Conservation (phyloP, 2,113 vertebrate genomes). For the Phyllopteryx taeniolatus region DNA sequence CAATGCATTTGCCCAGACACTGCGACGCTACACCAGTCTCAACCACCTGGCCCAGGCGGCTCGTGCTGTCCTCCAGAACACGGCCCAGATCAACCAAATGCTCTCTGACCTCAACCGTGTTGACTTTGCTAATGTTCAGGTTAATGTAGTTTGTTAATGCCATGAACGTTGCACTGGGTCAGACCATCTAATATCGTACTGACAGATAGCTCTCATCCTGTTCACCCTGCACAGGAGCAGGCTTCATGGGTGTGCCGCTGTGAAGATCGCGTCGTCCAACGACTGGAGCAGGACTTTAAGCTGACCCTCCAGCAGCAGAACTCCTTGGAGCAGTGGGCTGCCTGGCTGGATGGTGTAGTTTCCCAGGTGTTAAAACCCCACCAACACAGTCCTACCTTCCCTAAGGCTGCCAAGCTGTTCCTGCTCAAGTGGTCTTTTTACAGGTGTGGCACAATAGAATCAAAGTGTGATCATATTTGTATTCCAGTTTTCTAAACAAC, state of each 20-base stretch:
- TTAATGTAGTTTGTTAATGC: slow-evolving; percentile 30
- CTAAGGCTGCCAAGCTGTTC: slow-evolving; percentile 90
- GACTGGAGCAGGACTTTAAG: slow-evolving; percentile 93
- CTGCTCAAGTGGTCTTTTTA: slow-evolving; percentile 95
- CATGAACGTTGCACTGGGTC: not conserved
- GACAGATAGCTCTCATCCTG: slow-evolving; percentile 1
- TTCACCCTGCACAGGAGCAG: slow-evolving; percentile 77
- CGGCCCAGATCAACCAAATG: slow-evolving; percentile 93
- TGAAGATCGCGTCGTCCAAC: slow-evolving; percentile 87
- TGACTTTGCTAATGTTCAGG: slow-evolving; percentile 92
- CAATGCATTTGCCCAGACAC: slow-evolving; percentile 88
- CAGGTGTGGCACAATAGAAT: slow-evolving; percentile 69
- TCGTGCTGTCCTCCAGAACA: slow-evolving; percentile 89
- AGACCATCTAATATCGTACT: not conserved
- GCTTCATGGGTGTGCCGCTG: slow-evolving; percentile 93
- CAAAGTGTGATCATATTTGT: not conserved
- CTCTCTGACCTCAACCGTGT: slow-evolving; percentile 91
- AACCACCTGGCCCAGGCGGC: slow-evolving; percentile 92
- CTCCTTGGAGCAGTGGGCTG: slow-evolving; percentile 91
- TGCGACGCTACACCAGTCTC: slow-evolving; percentile 89
- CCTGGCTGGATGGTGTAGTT: slow-evolving; percentile 89
- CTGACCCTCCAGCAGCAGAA: slow-evolving; percentile 93
- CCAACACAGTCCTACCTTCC: slow-evolving; percentile 83
- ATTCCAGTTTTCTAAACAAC: not conserved
- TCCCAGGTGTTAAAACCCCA: slow-evolving; percentile 90